These are phyloP conservation scores for Micronisus gabar DNA, from an alignment of 2,113 vertebrate genomes.

Conservation along the genomic window DNA sequence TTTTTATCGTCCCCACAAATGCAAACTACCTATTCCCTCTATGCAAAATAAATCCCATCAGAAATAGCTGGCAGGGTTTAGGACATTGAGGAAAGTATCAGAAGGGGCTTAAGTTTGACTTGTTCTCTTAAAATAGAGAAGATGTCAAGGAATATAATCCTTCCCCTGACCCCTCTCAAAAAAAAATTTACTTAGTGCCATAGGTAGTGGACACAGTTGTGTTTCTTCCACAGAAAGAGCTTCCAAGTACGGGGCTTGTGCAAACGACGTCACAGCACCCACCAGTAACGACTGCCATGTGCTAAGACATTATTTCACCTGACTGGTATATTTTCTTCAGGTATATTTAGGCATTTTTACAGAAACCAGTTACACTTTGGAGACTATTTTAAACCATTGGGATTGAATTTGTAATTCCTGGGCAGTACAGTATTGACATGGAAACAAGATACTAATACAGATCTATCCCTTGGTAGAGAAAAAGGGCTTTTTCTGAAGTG, in stretches of 20 bases:
- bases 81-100: background rate
- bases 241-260: background rate
- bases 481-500: background rate
- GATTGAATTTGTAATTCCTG: background rate
- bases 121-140: background rate
- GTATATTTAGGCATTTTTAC: background rate
- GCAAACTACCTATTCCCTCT: background rate
- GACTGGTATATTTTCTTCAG: background rate
- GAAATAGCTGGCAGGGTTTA: background rate
- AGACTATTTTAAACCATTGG: background rate
- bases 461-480: background rate
- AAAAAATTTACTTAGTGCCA: background rate
- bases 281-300: background rate
- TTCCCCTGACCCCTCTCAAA: accelerated
- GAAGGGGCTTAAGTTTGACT: background rate
- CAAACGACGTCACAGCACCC: background rate
- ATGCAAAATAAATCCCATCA: background rate
- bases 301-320: background rate
- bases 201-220: accelerated
- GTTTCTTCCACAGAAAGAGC: background rate
- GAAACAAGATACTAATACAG: background rate
- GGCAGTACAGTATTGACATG: background rate
- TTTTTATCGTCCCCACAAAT: background rate
- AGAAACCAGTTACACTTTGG: background rate
- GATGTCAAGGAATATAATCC: background rate